Percentiles rank a stretch among this genome's conserved stretches.
Conservation (phyloP, 2,888 invertebrate genomes). For the Parelbella ahira region DNA sequence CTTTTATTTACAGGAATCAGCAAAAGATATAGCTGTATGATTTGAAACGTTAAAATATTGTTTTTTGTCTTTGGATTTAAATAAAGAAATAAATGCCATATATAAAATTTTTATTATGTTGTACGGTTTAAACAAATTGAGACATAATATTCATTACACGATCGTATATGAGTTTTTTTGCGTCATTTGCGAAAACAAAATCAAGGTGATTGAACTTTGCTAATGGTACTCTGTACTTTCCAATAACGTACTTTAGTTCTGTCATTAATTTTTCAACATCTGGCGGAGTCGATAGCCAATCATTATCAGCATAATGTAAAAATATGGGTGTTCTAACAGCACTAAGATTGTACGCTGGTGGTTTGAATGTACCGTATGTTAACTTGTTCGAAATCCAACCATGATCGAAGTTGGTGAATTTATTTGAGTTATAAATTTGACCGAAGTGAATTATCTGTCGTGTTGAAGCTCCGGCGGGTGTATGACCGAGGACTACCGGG, state of each 20-base stretch:
- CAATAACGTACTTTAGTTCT: constrained; percentile 61
- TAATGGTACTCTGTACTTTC: constrained; percentile 68
- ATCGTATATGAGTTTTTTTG: constrained; percentile 80
- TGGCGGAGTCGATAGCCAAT: constrained; percentile 67
- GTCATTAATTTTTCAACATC: constrained; percentile 65
- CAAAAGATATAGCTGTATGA: constrained; percentile 15
- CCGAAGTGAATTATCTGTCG: constrained; percentile 75
- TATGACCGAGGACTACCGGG: constrained; percentile 70
- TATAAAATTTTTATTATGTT: background rate
- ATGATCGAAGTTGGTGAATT: constrained; percentile 75
- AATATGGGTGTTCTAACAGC: constrained; percentile 69
- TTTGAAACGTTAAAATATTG: background rate
- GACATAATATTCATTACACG: constrained; percentile 66
- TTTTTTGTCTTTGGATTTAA: background rate
- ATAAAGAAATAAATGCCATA: constrained; percentile 1
- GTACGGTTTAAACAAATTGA: constrained; percentile 8
- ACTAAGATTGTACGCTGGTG: constrained; percentile 72
- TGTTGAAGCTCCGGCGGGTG: constrained; percentile 74
- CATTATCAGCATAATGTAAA: constrained; percentile 75
- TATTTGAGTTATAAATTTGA: constrained; percentile 63
- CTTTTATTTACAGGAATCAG: constrained; percentile 30
- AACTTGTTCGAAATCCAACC: constrained; percentile 60
- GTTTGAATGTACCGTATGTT: constrained; percentile 66
- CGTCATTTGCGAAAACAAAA: constrained; percentile 80
- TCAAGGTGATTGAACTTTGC: constrained; percentile 79